phyloP scores from a whole-genome alignment of 1,140 invertebrate genomes.

The Ridgeia piscesae region DNA sequence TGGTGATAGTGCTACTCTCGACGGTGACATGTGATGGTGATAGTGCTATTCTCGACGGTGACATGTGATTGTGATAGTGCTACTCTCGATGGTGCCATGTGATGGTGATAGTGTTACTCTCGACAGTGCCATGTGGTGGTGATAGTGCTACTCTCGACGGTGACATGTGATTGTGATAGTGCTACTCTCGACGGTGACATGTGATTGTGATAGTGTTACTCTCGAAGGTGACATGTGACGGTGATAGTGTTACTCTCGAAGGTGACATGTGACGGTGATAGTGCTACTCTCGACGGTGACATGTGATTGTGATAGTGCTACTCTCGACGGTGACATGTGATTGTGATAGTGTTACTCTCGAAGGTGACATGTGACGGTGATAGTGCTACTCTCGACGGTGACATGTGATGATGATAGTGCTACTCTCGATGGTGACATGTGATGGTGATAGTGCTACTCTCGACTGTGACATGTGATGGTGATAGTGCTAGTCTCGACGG shows the following conservation, averaged over 20 bases:
- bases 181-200: not conserved
- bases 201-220: not conserved
- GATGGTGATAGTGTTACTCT: not conserved
- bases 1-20: not conserved
- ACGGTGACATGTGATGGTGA: not conserved
- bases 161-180: not conserved
- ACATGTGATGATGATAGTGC: not conserved
- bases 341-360: not conserved
- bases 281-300: not conserved
- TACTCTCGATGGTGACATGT: not conserved
- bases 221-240: not conserved
- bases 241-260: not conserved
- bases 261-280: not conserved
- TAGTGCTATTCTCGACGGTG: not conserved
- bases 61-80: not conserved
- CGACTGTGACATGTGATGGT: not conserved
- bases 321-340: not conserved
- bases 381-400: not conserved
- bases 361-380: not conserved
- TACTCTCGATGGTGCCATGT: not conserved
- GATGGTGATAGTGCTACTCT: not conserved
- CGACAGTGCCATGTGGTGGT: not conserved
- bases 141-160: not conserved
- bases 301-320: not conserved
- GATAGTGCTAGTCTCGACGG: not conserved